Evolutionary conservation across 2,797 vertebrate species (phyloP), one percentile per base, ranked within the genome.

Genomic region (Sardinella longiceps): DNA sequence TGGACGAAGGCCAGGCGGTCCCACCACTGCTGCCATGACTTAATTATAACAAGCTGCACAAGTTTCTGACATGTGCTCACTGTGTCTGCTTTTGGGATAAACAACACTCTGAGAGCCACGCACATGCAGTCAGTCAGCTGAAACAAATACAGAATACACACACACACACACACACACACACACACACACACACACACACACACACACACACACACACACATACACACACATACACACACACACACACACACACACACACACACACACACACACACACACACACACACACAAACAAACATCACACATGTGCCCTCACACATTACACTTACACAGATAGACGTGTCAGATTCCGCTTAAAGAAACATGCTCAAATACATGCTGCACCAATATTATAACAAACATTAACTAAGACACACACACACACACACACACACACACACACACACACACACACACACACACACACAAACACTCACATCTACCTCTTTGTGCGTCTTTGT

Each of bases 1-100:
- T 90, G 30, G 33, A 39, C 66, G 37, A 14, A 43, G 33, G 70
- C 70, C 70, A 66, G 50, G 87, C 66, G 89, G 87, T 89, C 87
- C 82, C 87, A 90, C 83, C 89, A 89, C 80, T 90, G 90, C 89
- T 91, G 85, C 83, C 87, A 84, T 88, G 81, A 7, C 85, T 90
- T 94, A 95, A 94, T 94, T 89, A 92, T 56, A 94, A 93, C 94
- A 94, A 95, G 94, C 92, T 94, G 94, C 85, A 89, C 83, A 50
- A 88, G 83, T 82, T 81, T 87, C 86, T 81, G 46, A 70, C 74
- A 81, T 45, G 80, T 84, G 82, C 81, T 37, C 63, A 83, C 82
- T 50, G 70, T 80, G 70, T 80, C 86, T 82, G 82, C 84, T 84
- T 84, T 70, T 25, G 85, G 81, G 83, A 86, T 63, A 81, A 83